These are phyloP conservation scores for Bursaphelenchus okinawaensis DNA, from an alignment of 2,888 invertebrate genomes.

Conservation along the genomic window DNA sequence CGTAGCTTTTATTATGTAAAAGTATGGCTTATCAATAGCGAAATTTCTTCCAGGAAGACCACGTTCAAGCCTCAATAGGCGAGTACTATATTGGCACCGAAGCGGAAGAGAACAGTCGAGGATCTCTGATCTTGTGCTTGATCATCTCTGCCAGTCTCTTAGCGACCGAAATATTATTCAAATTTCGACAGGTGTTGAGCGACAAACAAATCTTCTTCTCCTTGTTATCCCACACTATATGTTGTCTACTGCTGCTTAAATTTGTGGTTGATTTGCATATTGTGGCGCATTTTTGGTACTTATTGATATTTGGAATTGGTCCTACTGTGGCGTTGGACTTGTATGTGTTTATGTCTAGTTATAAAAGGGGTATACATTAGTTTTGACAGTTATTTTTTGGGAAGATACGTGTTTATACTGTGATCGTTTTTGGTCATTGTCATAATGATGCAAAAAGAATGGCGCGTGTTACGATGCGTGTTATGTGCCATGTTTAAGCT, in stretches of 20 bases:
- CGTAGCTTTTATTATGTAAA: not conserved
- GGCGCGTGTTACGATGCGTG: too few relatives aligned
- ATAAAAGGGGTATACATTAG: not conserved
- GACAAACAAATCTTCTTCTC: not conserved
- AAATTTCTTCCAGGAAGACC: constrained; percentile 3
- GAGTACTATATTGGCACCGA: not conserved
- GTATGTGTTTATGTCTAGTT: not conserved
- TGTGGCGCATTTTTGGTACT: constrained; percentile 8
- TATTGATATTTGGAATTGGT: not conserved
- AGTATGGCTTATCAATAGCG: not conserved
- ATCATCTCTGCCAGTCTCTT: constrained; percentile 2
- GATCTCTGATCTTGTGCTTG: constrained; percentile 5
- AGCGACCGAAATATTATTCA: constrained; percentile 6
- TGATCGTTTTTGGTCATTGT: too few relatives aligned
- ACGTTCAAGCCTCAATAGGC: not conserved
- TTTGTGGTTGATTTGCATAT: constrained; percentile 9
- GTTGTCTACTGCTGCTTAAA: constrained; percentile 5
- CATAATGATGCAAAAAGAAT: too few relatives aligned
- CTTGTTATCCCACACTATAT: not conserved
- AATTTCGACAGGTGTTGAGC: constrained; percentile 8
- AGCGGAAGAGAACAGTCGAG: not conserved
- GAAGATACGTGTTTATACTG: too few relatives aligned
- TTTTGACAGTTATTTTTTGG: too few relatives aligned
- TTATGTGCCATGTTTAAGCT: too few relatives aligned
- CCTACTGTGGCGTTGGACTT: not conserved